These are phyloP conservation scores for Mesitornis unicolor DNA, from an alignment of 2,113 vertebrate species.

Conservation along the genomic window DNA sequence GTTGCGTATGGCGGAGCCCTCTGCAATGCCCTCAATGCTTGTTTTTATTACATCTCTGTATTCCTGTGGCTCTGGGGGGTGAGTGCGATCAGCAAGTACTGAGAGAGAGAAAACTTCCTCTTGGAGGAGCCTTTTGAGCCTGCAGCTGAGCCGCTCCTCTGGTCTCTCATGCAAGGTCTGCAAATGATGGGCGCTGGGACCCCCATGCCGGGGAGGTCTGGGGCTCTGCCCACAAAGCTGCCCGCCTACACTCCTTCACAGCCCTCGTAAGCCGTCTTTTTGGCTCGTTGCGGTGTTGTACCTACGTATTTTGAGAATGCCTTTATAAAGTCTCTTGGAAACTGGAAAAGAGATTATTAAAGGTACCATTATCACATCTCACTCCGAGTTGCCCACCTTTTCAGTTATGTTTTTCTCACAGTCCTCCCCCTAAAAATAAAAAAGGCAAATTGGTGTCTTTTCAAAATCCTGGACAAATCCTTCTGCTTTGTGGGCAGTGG, in stretches of 20 bases:
- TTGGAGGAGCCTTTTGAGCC: not conserved
- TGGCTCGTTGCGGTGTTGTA: not conserved
- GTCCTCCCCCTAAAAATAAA: not conserved
- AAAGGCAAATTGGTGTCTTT: not conserved
- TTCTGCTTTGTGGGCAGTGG: not conserved
- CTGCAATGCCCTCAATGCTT: accelerated
- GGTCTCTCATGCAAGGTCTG: accelerated
- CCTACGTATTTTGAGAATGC: not conserved
- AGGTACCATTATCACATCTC: not conserved
- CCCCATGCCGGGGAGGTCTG: not conserved
- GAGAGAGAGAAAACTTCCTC: accelerated
- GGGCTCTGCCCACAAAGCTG: not conserved
- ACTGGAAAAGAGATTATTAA: not conserved
- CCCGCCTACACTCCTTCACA: accelerated
- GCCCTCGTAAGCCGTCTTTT: accelerated
- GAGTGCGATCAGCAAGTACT: not conserved
- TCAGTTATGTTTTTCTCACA: not conserved
- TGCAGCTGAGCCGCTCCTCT: accelerated
- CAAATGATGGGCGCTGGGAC: not conserved
- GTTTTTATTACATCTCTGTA: accelerated
- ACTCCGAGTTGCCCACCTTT: accelerated
- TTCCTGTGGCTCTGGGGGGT: not conserved
- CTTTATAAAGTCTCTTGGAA: not conserved
- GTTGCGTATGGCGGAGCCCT: not conserved
- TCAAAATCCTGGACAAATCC: not conserved